phyloP scores from a whole-genome alignment of 2,113 vertebrate genomes.

The Sinocyclocheilus grahami region DNA sequence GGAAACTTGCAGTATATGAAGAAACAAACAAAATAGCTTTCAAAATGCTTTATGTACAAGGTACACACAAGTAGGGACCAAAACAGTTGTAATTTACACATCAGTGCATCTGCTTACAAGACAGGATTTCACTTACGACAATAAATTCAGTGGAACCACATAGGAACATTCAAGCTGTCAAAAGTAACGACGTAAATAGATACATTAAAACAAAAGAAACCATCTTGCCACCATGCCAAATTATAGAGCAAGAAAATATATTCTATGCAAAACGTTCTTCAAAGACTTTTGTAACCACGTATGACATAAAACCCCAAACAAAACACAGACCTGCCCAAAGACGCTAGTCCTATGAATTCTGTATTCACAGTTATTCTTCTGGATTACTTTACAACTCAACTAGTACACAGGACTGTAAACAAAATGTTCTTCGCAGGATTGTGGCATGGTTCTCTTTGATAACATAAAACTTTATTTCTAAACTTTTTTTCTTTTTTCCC shows the following conservation, averaged over 20 bases:
- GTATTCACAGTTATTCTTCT: conserved; percentile 1
- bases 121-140: conserved; percentile 73
- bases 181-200: conserved; percentile 61
- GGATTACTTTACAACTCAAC: conserved; percentile 10
- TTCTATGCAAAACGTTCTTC: conserved; percentile 42
- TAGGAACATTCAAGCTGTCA: conserved; percentile 73
- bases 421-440: conserved; percentile 27
- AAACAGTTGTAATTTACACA: conserved; percentile 75
- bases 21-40: conserved; percentile 62
- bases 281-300: conserved; percentile 37
- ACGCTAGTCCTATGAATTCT: background rate
- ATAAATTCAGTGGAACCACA: conserved; percentile 69
- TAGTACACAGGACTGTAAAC: background rate
- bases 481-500: background rate
- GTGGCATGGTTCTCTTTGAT: conserved; percentile 7
- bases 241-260: conserved; percentile 49
- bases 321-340: conserved; percentile 5
- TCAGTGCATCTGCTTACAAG: conserved; percentile 77
- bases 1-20: background rate
- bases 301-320: background rate
- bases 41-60: conserved; percentile 80
- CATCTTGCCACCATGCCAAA: conserved; percentile 53
- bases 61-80: conserved; percentile 77
- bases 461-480: conserved; percentile 9
- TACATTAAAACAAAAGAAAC: conserved; percentile 53